Evolutionary conservation across 2,113 vertebrate species (phyloP), one percentile per base, ranked within the genome.

Genomic region (Columbina picui): DNA sequence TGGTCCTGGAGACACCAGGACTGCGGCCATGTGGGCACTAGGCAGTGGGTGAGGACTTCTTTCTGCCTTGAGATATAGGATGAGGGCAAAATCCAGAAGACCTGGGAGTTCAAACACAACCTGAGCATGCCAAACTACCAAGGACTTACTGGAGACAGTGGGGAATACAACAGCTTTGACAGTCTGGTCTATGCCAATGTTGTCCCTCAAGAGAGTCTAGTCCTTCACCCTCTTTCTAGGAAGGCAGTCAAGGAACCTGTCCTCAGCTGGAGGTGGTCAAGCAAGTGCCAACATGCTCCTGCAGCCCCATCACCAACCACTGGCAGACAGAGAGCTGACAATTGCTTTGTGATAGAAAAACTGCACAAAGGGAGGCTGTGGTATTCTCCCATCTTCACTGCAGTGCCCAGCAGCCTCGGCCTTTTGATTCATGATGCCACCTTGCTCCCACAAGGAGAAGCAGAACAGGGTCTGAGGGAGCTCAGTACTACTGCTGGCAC

Each of bases 331-430:
- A 85, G 30, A 90, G 27, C 9, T 79, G 47, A 57, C 82, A 57
- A 12, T 75, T 52, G 6, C 5, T 49, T 82, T 38, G 30, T 21
- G 41, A 16, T 30, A 34, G 34, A 85, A 29, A 2, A 53, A 8
- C 21, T 36, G 57, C 57, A 25, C 14, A 39, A 47, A 71, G 3
- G 12, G 14, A 59, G 10, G 17, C 10, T 57, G 5, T 59, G 14
- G 4, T 21, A 2, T 30, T 63, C 34, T 52, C 23, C 26, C 8
- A 20, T 13, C 26, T 5, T 1, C 60, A 27, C 7, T 2, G 0
- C 26, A 41, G 19, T 73, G 34, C 25, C 45, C 47, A 39, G 6
- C 14, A 80, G 20, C 2, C 1, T 34, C 0, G 0, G 3, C 8
- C 11, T 39, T 84, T 60, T 32, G 23, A 39, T 70, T 78, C 10